Conservation (phyloP, 1,140 invertebrate genomes). For the Anadara kagoshimensis region DNA sequence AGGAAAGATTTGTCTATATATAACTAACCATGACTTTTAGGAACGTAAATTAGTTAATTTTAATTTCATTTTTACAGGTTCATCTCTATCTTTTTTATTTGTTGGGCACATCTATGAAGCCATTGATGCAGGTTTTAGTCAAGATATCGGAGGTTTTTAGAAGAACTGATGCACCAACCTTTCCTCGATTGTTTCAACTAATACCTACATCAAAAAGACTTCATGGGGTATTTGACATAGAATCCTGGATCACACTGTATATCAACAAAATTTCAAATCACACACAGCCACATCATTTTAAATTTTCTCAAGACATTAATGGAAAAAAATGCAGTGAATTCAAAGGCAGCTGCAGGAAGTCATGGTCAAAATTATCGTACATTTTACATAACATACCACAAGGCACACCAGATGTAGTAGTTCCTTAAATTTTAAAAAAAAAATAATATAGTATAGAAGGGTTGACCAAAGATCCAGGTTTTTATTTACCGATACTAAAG, state of each 20-base stretch:
- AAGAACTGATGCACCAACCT: constrained; percentile 7
- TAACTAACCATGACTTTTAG: too few species aligned
- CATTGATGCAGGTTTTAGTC: constrained; percentile 9
- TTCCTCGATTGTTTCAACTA: constrained; percentile 1
- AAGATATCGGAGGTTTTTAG: constrained; percentile 3
- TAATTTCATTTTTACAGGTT: constrained; percentile 17
- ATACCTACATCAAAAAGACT: too few species aligned
- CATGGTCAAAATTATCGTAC: constrained; percentile 9
- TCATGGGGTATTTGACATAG: constrained; percentile 15
- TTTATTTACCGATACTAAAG: too few species aligned
- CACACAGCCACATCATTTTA: constrained; percentile 3
- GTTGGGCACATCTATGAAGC: constrained; percentile 15
- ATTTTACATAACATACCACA: too few species aligned
- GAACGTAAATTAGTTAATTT: too few species aligned
- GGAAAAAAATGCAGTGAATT: background rate
- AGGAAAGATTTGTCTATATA: too few species aligned
- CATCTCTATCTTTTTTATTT: too few species aligned
- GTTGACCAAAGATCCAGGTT: background rate
- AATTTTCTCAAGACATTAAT: background rate
- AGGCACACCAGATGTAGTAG: too few species aligned
- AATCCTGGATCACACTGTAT: background rate
- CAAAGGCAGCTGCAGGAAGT: constrained; percentile 6
- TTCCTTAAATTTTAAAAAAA: background rate
- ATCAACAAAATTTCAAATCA: constrained; percentile 6
- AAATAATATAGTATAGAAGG: background rate